Evolutionary conservation across 2,888 invertebrate species (phyloP).

Genomic region (Aphodius sticticus): DNA sequence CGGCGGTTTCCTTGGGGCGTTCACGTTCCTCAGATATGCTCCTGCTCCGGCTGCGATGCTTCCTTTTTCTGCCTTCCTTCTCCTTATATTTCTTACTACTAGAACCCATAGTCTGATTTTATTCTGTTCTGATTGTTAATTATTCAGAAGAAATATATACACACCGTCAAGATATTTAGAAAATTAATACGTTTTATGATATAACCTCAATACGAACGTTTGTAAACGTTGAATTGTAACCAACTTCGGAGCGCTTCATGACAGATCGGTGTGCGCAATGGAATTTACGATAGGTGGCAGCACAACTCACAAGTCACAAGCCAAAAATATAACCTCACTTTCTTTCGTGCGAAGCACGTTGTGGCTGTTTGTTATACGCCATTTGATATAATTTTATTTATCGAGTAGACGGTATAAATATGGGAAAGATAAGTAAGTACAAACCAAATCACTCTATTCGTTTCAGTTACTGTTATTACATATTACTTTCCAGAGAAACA

Average conservation of each 20-base stretch:
- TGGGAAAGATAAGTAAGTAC: constrained; percentile 24
- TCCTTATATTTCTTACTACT: constrained; percentile 74
- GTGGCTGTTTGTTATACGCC: background rate
- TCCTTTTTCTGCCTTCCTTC: constrained; percentile 70
- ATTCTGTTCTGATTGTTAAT: background rate
- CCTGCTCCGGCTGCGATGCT: constrained; percentile 69
- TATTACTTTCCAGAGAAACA: constrained; percentile 72
- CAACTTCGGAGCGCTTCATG: background rate
- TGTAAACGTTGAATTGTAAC: background rate
- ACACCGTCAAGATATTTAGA: background rate
- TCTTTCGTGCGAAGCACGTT: constrained; percentile 5
- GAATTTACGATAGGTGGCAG: background rate
- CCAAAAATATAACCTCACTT: constrained; percentile 25
- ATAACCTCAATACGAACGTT: background rate
- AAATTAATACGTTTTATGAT: background rate
- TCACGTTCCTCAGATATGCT: constrained; percentile 64
- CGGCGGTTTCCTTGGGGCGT: constrained; percentile 51
- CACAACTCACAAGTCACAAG: background rate
- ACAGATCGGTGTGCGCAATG: background rate
- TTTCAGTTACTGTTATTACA: constrained; percentile 28
- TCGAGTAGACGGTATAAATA: background rate
- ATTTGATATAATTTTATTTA: constrained; percentile 5
- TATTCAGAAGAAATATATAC: background rate
- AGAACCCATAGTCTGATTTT: constrained; percentile 67
- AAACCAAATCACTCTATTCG: background rate